Conservation (phyloP, 2,888 invertebrate genomes). For the Aphodius sticticus region DNA sequence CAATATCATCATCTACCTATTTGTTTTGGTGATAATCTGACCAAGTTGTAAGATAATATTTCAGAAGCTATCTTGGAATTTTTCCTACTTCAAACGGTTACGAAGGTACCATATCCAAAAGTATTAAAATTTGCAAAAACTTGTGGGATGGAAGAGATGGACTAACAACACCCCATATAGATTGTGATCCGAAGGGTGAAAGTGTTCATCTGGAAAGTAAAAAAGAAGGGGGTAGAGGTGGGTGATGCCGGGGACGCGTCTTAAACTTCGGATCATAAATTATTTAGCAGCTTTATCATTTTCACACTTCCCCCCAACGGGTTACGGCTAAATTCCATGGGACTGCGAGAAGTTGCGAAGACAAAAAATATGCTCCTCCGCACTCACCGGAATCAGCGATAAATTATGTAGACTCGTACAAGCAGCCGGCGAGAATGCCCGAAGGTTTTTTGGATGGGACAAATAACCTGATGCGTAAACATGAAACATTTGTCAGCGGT, state of each 20-base stretch:
- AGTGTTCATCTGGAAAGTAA: neutral
- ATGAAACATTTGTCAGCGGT: neutral
- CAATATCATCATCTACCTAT: too few relatives aligned
- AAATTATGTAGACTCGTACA: neutral
- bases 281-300: neutral
- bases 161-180: neutral
- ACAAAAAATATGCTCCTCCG: constrained; percentile 4
- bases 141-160: neutral
- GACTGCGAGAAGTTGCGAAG: neutral
- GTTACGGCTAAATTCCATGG: neutral
- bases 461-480: neutral
- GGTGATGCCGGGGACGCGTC: neutral
- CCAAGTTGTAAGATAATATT: too few relatives aligned
- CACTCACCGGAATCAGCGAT: neutral
- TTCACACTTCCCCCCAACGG: neutral
- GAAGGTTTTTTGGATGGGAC: neutral
- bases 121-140: neutral
- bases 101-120: too few relatives aligned
- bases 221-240: neutral
- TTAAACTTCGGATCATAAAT: neutral
- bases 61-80: too few relatives aligned
- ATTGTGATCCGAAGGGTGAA: neutral
- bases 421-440: neutral
- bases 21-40: too few relatives aligned
- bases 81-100: too few relatives aligned